phyloP scores from a whole-genome alignment of 2,888 invertebrate genomes.

The Nemotelus nigrinus region DNA sequence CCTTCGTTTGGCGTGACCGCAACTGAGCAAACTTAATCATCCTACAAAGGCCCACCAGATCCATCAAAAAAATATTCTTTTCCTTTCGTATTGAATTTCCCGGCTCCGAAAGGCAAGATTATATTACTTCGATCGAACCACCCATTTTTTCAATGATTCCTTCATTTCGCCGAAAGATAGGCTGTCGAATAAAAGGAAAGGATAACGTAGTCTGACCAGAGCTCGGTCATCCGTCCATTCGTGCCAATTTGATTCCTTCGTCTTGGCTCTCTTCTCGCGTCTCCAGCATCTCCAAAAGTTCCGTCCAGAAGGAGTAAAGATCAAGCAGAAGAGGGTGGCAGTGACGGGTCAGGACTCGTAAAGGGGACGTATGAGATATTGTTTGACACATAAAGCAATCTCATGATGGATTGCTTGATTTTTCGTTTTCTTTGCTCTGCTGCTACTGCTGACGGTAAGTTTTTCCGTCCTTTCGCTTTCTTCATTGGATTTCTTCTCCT shows the following conservation, averaged over 20 bases:
- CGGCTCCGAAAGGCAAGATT: neutral
- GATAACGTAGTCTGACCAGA: constrained; percentile 25
- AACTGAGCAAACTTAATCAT: too few relatives aligned
- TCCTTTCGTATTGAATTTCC: neutral
- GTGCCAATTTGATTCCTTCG: constrained; percentile 45
- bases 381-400: constrained; percentile 51
- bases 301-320: constrained; percentile 9
- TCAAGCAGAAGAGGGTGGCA: constrained; percentile 4
- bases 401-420: constrained; percentile 52
- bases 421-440: constrained; percentile 34
- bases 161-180: neutral
- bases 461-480: constrained; percentile 16
- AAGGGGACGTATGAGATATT: constrained; percentile 47
- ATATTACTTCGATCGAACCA: neutral
- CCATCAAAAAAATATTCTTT: neutral
- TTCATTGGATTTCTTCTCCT: constrained; percentile 31
- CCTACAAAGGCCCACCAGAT: too few relatives aligned
- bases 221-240: constrained; percentile 49
- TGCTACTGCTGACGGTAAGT: constrained; percentile 8
- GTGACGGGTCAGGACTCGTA: constrained; percentile 36
- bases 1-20: too few relatives aligned
- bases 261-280: neutral
- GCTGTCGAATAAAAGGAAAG: constrained; percentile 26
- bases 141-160: neutral
- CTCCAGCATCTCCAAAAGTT: neutral